Evolutionary conservation across 2,113 vertebrate genomes (phyloP).

Genomic region (Ginglymostoma cirratum): DNA sequence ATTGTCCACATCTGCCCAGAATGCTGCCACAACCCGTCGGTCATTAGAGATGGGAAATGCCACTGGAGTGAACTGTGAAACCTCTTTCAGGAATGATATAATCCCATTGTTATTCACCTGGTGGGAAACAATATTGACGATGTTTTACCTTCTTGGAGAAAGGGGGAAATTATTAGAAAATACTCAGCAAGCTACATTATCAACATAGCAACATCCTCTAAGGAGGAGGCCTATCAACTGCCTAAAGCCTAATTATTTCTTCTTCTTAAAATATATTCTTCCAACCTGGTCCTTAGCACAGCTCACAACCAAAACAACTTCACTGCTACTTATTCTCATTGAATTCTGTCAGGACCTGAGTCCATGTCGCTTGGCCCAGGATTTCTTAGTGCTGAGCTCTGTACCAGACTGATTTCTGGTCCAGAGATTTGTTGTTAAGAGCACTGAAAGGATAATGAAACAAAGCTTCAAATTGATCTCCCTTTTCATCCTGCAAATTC

Average conservation of each 20-base stretch:
- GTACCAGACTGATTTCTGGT: neutral
- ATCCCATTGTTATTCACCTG: constrained; percentile 98
- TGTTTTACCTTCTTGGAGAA: neutral
- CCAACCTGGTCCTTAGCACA: neutral
- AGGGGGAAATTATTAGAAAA: neutral
- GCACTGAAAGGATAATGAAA: neutral
- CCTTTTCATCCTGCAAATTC: neutral
- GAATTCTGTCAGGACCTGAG: neutral
- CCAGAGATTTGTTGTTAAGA: neutral
- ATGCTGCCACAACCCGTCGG: constrained; percentile 84
- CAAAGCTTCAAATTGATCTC: neutral
- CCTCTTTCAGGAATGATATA: constrained; percentile 91
- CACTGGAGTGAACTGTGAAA: constrained; percentile 91
- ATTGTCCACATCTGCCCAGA: constrained; percentile 97
- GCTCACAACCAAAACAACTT: neutral
- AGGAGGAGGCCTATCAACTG: neutral
- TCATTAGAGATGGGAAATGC: constrained; percentile 96
- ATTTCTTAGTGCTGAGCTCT: neutral
- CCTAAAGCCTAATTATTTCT: neutral
- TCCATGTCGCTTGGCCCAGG: neutral
- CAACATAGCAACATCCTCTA: neutral
- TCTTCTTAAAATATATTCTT: neutral
- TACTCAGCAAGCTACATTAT: neutral
- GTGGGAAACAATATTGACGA: neutral
- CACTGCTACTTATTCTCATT: neutral